Conservation (phyloP, 2,113 vertebrate species). For the Peromyscus californicus region DNA sequence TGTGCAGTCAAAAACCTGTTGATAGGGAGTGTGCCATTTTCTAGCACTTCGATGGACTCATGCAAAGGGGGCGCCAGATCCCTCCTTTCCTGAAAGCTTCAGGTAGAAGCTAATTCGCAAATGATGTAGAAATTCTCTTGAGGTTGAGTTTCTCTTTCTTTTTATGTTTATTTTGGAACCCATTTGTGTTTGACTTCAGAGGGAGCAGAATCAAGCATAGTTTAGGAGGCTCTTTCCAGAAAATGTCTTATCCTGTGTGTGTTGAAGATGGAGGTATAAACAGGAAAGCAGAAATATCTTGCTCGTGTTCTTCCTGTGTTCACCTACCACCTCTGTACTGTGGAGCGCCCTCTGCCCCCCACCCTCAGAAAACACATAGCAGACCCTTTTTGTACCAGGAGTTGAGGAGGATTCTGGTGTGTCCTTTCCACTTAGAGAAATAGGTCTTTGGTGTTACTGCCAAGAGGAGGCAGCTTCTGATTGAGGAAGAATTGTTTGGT, state of each 20-base stretch:
- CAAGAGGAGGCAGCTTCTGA: slow-evolving; percentile 20
- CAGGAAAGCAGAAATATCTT: neutral
- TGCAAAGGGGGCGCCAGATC: slow-evolving; percentile 71
- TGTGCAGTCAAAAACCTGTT: slow-evolving; percentile 38
- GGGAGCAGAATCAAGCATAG: neutral
- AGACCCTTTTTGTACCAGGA: neutral
- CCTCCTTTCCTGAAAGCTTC: slow-evolving; percentile 54
- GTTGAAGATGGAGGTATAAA: neutral
- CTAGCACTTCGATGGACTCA: slow-evolving; percentile 40
- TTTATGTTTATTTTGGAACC: slow-evolving; percentile 59
- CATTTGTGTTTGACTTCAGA: slow-evolving; percentile 43
- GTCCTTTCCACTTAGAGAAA: slow-evolving; percentile 18
- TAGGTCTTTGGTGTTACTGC: neutral
- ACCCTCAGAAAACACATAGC: neutral
- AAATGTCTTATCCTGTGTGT: neutral
- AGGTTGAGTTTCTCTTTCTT: slow-evolving; percentile 65
- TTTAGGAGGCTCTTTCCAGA: slow-evolving; percentile 31
- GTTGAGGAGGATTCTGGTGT: neutral
- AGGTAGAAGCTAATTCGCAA: slow-evolving; percentile 48
- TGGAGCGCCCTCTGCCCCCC: too few relatives aligned
- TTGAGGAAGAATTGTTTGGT: slow-evolving; percentile 41
- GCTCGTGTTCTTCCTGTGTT: neutral
- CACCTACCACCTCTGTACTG: neutral
- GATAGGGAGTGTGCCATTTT: neutral
- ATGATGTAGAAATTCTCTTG: slow-evolving; percentile 67